Conservation (phyloP, 2,113 vertebrate species). For the Gobius niger region DNA sequence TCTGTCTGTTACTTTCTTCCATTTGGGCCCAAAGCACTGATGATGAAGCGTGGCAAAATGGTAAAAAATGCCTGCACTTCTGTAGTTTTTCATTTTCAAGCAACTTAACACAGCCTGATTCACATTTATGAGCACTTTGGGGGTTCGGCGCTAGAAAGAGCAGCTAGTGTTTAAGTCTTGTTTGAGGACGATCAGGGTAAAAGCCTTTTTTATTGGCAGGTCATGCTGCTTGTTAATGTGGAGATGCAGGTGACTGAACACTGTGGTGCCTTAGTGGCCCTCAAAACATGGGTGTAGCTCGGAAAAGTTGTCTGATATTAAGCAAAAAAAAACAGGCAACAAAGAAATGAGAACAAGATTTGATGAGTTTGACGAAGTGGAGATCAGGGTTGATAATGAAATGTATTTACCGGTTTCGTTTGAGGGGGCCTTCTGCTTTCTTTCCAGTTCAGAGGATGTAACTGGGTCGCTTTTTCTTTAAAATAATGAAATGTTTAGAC, state of each 20-base stretch:
- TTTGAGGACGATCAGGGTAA: conserved; percentile 75
- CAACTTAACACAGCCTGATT: conserved; percentile 64
- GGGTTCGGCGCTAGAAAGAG: conserved; percentile 50
- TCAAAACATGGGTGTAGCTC: conserved; percentile 52
- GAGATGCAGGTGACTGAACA: conserved; percentile 51
- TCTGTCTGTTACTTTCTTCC: conserved; percentile 19
- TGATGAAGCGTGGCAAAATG: conserved; percentile 42
- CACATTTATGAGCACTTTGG: conserved; percentile 71
- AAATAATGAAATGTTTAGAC: not conserved
- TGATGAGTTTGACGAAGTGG: conserved; percentile 61
- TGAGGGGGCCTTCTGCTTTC: conserved; percentile 28
- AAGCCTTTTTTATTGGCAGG: conserved; percentile 82
- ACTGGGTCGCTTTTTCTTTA: not conserved
- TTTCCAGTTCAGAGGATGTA: not conserved
- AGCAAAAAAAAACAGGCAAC: conserved; percentile 48
- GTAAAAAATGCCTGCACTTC: conserved; percentile 45
- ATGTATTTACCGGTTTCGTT: conserved; percentile 58
- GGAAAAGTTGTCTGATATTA: conserved; percentile 59
- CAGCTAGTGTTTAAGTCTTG: conserved; percentile 66
- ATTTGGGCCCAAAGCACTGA: conserved; percentile 11
- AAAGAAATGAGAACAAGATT: conserved; percentile 44
- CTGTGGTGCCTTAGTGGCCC: conserved; percentile 28
- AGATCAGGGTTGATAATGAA: conserved; percentile 66
- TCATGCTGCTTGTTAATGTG: conserved; percentile 70
- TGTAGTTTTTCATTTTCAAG: conserved; percentile 60